Percentiles rank a stretch among this genome's conserved stretches.
phyloP scores from a whole-genome alignment of 2,888 invertebrate species.

The Caenorhabditis japonica region DNA sequence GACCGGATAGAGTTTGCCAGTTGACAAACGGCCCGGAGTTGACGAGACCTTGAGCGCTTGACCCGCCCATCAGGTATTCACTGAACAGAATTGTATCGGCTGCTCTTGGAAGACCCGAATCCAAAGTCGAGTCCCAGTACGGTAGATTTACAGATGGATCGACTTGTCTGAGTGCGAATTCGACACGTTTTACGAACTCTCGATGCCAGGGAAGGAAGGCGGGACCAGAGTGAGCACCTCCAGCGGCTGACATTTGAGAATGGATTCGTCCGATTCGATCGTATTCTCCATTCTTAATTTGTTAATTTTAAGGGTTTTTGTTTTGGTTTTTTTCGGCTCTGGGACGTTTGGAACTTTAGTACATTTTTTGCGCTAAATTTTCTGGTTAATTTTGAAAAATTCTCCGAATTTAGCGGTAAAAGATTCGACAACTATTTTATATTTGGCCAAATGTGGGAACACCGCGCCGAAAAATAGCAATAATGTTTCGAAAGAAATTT shows the following conservation, averaged over 20 bases:
- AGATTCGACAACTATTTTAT: no score
- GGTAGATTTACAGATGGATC: constrained; percentile 65
- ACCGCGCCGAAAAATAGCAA: no score
- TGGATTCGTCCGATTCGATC: constrained; percentile 67
- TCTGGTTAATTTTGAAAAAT: no score
- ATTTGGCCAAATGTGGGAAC: no score
- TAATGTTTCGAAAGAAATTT: no score
- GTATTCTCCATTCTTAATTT: constrained; percentile 58
- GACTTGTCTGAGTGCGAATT: constrained; percentile 66
- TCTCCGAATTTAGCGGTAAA: no score
- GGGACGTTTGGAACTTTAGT: no score
- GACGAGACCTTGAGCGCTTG: constrained; percentile 45
- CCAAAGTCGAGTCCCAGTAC: constrained; percentile 67
- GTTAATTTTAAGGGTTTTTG: no score
- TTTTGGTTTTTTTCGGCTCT: no score
- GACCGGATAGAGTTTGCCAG: constrained; percentile 64
- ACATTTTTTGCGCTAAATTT: no score
- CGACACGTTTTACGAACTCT: constrained; percentile 66
- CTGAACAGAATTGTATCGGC: constrained; percentile 67
- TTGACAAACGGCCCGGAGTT: constrained; percentile 65
- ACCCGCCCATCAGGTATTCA: constrained; percentile 48
- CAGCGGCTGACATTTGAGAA: constrained; percentile 64
- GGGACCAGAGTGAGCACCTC: constrained; percentile 74
- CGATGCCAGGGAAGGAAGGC: constrained; percentile 75
- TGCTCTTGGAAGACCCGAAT: constrained; percentile 59